These are phyloP conservation scores for Epinotia ramella DNA, from an alignment of 2,888 invertebrate species.

Conservation along the genomic window DNA sequence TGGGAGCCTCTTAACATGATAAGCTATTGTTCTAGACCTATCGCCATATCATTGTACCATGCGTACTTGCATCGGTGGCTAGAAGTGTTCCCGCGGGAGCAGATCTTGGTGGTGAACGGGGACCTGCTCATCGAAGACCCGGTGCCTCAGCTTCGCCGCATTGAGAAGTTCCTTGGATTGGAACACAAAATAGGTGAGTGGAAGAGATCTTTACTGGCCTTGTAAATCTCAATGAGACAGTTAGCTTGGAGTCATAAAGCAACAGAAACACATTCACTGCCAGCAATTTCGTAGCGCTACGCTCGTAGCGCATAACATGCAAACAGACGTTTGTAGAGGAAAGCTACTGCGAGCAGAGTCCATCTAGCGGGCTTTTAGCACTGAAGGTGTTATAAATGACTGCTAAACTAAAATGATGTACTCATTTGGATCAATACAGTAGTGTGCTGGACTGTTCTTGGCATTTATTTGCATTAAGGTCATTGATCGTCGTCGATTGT, in stretches of 20 bases:
- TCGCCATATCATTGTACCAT: constrained; percentile 96
- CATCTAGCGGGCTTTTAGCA: no score
- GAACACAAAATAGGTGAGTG: constrained; percentile 82
- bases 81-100: constrained; percentile 95
- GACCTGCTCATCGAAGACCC: constrained; percentile 96
- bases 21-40: constrained; percentile 80
- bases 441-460: neutral
- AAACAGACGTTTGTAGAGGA: no score
- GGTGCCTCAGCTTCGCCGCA: constrained; percentile 93
- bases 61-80: constrained; percentile 96
- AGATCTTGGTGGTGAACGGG: constrained; percentile 97
- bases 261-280: neutral
- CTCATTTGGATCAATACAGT: neutral
- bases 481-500: neutral
- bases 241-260: neutral
- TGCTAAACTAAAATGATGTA: neutral
- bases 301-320: no score
- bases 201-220: neutral
- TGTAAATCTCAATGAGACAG: neutral
- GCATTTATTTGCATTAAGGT: neutral
- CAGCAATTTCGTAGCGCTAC: no score
- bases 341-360: no score
- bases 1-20: no score
- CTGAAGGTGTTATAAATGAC: neutral
- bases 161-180: constrained; percentile 94